A percentile compares a stretch with the other conserved stretches of the same genome.
phyloP scores from a whole-genome alignment of 2,113 vertebrate species.

The Galbula dea region DNA sequence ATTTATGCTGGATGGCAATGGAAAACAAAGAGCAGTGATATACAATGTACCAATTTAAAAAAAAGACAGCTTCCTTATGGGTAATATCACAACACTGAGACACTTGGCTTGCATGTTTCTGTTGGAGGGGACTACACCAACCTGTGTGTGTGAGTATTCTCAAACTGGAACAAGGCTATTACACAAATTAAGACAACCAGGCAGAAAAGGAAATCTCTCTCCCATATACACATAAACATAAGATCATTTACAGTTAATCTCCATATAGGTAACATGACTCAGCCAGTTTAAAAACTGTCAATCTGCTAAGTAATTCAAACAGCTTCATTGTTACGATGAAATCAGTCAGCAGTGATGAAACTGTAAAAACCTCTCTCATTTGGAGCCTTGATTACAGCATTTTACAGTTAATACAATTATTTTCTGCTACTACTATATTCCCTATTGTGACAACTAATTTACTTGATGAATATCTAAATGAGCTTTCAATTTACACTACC shows the following conservation, averaged over 20 bases:
- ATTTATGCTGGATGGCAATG: neutral
- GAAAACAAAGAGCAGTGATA: neutral
- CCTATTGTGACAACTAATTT: neutral
- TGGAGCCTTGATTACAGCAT: neutral
- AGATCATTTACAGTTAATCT: neutral
- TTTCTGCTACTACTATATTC: neutral
- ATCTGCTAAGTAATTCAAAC: neutral
- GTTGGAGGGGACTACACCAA: accelerated
- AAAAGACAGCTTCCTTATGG: neutral
- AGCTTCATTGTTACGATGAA: neutral
- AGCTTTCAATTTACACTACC: neutral
- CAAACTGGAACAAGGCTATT: neutral
- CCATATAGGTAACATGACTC: neutral
- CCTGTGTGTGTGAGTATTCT: accelerated
- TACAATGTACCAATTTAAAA: neutral
- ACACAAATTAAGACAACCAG: neutral
- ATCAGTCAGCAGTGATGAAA: neutral
- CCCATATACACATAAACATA: neutral
- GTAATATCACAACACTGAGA: neutral
- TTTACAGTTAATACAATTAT: neutral
- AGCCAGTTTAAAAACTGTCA: neutral
- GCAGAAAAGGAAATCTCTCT: neutral
- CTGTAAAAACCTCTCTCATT: neutral
- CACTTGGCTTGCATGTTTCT: neutral
- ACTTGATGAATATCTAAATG: neutral